Base-by-base conservation (phyloP, 2,888 invertebrate genomes). In the Macrosiphum euphorbiae region DNA sequence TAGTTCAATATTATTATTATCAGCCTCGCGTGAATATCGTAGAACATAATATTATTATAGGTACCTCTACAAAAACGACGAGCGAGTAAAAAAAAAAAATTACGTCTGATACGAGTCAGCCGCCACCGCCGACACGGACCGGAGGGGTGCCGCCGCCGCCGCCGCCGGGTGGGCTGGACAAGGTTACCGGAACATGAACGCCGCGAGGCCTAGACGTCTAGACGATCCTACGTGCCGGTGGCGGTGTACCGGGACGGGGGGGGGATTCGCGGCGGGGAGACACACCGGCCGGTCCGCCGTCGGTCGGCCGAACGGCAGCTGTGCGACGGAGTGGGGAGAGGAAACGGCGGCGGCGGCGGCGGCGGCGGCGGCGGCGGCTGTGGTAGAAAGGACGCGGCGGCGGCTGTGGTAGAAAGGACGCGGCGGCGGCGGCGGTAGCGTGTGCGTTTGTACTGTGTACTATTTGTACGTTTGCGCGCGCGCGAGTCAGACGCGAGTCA, bases 141-240 rank as follows among this genome's bases (percentile, higher is more conserved):
- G 94, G 92, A 91, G 94, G 90, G 94, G 90, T 91, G 88, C 91
- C 90, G 94, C 90, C 94, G 92, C 94, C 94, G 92, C 94, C 55
- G 58, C 58, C 58, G 58, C 58, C 94, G 92, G 92, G 94, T 92
- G 92, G 94, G 94, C 91, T 85, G 91, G 94, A 94, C 93, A 94
- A 94, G 94, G 94, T 93, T 93, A 94, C 94, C 94, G 93, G 94
- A 94, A 94, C 92, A 94, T 90, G 94, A 94, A 94, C 93, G 94
- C 94, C 94, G 90, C 94, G 94, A 94, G 94, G 94, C 94, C 94
- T 94, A 94, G 94, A 94, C 94, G 94, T 94, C 94, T 94, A 94
- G 94, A 94, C 94, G 94, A 86, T 94, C 61, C 94, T 90, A 93
- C 93, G 93, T 85, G 93, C 84, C 89, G 92, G 85, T 85, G 84